phyloP scores from a whole-genome alignment of 2,888 invertebrate genomes.

The Drosophila peninsularis region DNA sequence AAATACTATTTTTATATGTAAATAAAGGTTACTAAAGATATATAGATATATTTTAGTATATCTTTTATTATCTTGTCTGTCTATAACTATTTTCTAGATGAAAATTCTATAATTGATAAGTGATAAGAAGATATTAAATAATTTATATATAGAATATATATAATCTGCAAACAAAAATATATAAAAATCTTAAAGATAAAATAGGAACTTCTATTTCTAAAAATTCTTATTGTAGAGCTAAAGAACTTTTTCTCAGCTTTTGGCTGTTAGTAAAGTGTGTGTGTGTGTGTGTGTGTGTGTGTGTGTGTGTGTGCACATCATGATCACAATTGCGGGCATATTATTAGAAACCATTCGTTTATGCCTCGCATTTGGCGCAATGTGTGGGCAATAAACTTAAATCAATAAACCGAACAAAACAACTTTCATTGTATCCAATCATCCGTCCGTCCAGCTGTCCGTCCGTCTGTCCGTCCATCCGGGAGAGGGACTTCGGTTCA shows the following conservation, averaged over 20 bases:
- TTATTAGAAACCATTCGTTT: constrained; percentile 39
- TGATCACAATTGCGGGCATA: constrained; percentile 47
- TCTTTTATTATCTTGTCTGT: no score
- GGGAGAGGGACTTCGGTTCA: constrained; percentile 16
- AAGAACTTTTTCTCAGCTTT: neutral
- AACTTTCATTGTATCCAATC: constrained; percentile 62
- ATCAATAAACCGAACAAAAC: constrained; percentile 73
- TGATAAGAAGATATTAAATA: no score
- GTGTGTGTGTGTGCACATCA: constrained; percentile 8
- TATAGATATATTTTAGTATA: no score
- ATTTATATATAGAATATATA: neutral
- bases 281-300: neutral
- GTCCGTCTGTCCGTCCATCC: constrained; percentile 14
- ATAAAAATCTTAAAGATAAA: neutral
- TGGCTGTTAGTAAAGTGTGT: neutral
- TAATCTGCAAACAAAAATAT: neutral
- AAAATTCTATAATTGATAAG: no score
- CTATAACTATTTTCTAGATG: no score
- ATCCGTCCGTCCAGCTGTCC: constrained; percentile 21
- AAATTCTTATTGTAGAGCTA: neutral
- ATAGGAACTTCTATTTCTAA: neutral
- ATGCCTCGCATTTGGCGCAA: constrained; percentile 51
- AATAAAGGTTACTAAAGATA: no score
- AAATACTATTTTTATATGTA: no score
- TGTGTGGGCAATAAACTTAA: constrained; percentile 73